Conservation (phyloP, 2,797 vertebrate species). For the Micrastur ruficollis region DNA sequence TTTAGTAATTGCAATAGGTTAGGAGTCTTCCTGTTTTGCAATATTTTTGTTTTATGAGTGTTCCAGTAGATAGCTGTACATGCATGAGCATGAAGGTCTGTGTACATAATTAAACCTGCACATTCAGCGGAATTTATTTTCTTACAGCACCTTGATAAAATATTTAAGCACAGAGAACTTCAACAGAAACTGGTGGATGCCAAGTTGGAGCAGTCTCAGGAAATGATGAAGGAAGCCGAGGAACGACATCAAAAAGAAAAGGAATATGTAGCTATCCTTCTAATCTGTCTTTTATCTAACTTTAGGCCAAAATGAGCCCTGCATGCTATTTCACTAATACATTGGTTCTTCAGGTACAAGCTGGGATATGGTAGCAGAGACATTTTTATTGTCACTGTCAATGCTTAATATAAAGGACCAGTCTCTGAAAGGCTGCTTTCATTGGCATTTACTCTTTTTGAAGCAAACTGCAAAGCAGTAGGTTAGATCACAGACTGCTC, state of each 20-base stretch:
- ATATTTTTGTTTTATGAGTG: neutral
- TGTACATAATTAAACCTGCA: neutral
- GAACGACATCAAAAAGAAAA: constrained; percentile 90
- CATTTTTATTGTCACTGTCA: neutral
- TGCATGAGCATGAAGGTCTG: neutral
- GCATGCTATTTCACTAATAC: neutral
- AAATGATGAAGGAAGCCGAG: constrained; percentile 85
- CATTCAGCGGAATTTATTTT: constrained; percentile 24
- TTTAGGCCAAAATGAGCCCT: neutral
- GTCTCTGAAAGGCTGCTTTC: neutral
- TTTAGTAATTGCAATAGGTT: neutral
- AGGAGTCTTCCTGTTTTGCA: neutral
- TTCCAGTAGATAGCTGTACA: neutral
- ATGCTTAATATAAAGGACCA: neutral
- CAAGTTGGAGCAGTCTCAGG: constrained; percentile 88
- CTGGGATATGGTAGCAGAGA: neutral
- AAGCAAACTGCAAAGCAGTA: neutral
- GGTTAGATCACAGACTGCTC: neutral
- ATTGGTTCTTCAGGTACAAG: neutral
- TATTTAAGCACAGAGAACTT: constrained; percentile 90
- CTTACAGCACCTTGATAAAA: constrained; percentile 90
- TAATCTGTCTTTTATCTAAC: neutral
- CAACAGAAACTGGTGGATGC: constrained; percentile 92
- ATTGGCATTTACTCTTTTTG: neutral
- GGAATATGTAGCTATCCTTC: constrained; percentile 86